Evolutionary conservation across 2,113 vertebrate species (phyloP), one percentile per base, ranked within the genome.

Genomic region (Ranitomeya imitator): DNA sequence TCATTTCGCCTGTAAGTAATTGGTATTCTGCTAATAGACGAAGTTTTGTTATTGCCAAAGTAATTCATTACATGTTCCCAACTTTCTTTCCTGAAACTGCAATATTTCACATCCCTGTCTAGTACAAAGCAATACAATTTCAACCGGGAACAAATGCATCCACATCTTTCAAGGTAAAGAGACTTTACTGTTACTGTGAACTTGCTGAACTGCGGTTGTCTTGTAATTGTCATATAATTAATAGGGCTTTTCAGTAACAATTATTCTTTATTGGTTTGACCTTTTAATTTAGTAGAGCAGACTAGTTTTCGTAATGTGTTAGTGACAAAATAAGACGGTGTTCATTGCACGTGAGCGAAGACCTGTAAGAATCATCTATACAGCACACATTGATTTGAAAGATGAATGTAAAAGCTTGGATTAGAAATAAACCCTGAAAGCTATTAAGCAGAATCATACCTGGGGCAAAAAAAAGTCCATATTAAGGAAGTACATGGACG

Each of bases 161-260:
- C 86, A 67, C 85, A 87, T 80, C 80, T 87, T 87, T 80, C 86
- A 87, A 80, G 54, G 77, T 57, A 87, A 87, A 87, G 76, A 69
- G 76, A 79, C 86, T 86, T 86, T 31, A 67, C 61, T 69, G 85
- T 69, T 79, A 79, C 76, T 31, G 16, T 69, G 77, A 87, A 54
- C 59, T 78, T 86, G 77, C 77, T 80, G 45, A 69, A 80, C 77
- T 87, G 76, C 26, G 80, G 52, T 87, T 67, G 18, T 26, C 23
- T 31, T 55, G 63, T 37, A 69, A 57, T 59, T 63, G 86, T 80
- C 9, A 69, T 69, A 65, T 87, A 79, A 80, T 80, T 87, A 80
- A 87, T 79, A 69, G 59, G 14, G 86, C 45, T 87, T 87, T 54
- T 87, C 16, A 3, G 77, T 52, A 37, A 74, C 55, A 71, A 87